Evolutionary conservation across 1,140 invertebrate genomes (phyloP).

Genomic region (Lepidotrigona ventralis): DNA sequence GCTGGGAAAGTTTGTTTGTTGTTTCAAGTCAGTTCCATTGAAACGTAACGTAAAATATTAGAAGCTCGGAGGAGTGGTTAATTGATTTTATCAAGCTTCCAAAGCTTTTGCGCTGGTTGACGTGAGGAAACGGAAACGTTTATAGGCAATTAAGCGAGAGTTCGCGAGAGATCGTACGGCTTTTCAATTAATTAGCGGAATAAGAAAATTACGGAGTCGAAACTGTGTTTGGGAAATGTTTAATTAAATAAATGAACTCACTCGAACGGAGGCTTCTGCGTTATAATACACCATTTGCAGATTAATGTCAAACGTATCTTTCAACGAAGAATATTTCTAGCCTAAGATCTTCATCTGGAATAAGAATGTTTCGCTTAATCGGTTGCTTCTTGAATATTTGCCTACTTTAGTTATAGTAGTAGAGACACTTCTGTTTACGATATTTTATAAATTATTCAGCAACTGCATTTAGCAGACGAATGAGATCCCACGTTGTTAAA

Average conservation of each 20-base stretch:
- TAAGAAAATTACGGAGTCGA: not conserved
- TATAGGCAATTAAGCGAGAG: constrained; percentile 8
- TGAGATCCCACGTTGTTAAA: not conserved
- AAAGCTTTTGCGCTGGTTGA: not conserved
- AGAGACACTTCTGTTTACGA: not conserved
- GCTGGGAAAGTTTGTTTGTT: constrained; percentile 18
- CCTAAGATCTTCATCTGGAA: not conserved
- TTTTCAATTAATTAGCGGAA: constrained; percentile 1
- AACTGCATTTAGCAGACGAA: not conserved
- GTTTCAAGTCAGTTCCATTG: constrained; percentile 15
- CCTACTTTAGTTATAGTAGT: not conserved
- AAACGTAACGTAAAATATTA: constrained; percentile 16
- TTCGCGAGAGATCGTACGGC: not conserved
- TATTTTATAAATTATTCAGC: not conserved
- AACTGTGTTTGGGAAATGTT: not conserved
- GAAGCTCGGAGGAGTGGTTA: constrained; percentile 5
- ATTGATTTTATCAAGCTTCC: constrained; percentile 29
- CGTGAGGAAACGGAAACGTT: constrained; percentile 12
- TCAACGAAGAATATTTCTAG: too few relatives aligned
- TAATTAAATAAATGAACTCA: too few relatives aligned
- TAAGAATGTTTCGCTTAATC: too few relatives aligned
- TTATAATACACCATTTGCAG: too few relatives aligned
- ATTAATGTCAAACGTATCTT: too few relatives aligned
- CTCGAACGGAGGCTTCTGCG: too few relatives aligned
- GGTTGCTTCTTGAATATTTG: too few relatives aligned